Conservation (phyloP, 2,113 vertebrate species). For the Hepsetus odoe region DNA sequence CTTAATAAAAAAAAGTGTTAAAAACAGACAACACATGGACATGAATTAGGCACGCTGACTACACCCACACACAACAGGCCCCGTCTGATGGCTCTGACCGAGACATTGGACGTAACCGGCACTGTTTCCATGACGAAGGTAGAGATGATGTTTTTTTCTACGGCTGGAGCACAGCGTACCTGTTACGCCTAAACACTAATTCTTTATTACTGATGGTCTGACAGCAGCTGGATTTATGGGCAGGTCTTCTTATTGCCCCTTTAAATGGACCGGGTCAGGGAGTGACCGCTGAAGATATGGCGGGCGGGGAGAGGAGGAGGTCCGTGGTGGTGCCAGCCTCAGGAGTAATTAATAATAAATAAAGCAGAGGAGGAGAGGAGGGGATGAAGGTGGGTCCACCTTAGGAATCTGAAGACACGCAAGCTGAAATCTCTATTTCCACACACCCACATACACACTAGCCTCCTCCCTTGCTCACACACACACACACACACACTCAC, state of each 20-base stretch:
- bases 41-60: no score
- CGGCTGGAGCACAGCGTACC: background rate
- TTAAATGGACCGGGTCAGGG: conserved; percentile 6
- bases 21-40: no score
- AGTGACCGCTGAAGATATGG: conserved; percentile 36
- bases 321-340: conserved; percentile 67
- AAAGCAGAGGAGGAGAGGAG: conserved; percentile 5
- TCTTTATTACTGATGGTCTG: background rate
- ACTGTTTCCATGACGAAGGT: background rate
- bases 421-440: background rate
- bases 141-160: background rate
- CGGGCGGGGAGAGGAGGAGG: conserved; percentile 40
- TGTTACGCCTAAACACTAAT: background rate
- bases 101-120: background rate
- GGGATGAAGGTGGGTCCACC: conserved; percentile 16
- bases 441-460: background rate
- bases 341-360: conserved; percentile 60
- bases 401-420: conserved; percentile 32
- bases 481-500: background rate
- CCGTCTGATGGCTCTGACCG: background rate
- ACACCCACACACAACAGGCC: no score
- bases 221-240: background rate
- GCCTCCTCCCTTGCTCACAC: background rate
- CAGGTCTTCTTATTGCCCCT: background rate
- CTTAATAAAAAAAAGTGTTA: no score